Evolutionary conservation across 2,797 vertebrate species (phyloP), one percentile per base, ranked within the genome.

Genomic region (Lindbergichthys nudifrons): DNA sequence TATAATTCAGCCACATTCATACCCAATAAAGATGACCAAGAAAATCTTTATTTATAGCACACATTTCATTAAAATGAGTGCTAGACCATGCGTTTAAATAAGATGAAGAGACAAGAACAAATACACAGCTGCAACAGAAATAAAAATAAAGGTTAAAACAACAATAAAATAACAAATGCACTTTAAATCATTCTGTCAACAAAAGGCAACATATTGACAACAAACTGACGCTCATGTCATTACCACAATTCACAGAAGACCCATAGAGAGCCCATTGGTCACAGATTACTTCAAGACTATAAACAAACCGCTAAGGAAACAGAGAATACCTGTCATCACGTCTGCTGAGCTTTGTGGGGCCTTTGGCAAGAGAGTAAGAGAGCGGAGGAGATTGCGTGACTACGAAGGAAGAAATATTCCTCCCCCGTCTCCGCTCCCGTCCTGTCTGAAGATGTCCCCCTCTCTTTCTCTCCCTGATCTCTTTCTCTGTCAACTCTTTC

Each of bases 301-400:
- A 87, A 81, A 89, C 86, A 91, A 78, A 85, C 65, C 84, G 69
- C 66, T 66, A 53, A 75, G 77, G 75, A 90, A 77, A 83, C 79
- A 78, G 79, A 80, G 70, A 87, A 85, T 83, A 87, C 87, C 85
- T 89, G 88, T 93, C 88, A 91, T 84, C 88, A 88, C 65, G 54
- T 86, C 82, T 85, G 77, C 74, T 59, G 47, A 84, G 88, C 82
- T 85, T 77, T 88, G 86, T 82, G 80, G 72, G 83, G 89, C 86
- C 87, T 86, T 79, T 81, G 87, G 87, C 73, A 84, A 81, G 70
- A 80, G 70, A 82, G 82, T 78, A 82, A 71, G 77, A 90, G 83
- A 65, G 85, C 65, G 73, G 78, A 87, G 78, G 81, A 88, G 72
- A 80, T 92, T 93, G 89, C 77, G 85, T 94, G 95, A 95, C 92